Evolutionary conservation across 53 echinoderm and acorn worm genomes (phyloP).

Genomic region (Henricia sp.): DNA sequence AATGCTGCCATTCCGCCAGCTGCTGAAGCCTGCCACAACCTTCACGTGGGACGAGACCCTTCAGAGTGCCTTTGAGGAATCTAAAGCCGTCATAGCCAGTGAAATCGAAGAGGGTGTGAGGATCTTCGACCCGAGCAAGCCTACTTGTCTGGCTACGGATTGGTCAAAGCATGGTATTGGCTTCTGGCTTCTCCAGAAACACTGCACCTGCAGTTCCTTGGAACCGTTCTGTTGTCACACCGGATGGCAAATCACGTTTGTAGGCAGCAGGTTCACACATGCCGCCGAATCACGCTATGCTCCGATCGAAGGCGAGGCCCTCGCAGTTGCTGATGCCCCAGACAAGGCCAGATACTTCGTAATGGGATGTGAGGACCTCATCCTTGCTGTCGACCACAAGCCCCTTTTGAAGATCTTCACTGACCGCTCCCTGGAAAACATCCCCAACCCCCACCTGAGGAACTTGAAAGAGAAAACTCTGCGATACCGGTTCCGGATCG

Average conservation of each 20-base stretch:
- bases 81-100: conserved; percentile 34
- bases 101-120: too few relatives aligned
- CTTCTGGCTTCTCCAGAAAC: background rate
- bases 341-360: conserved; percentile 59
- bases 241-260: conserved; percentile 12
- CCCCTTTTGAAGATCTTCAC: conserved; percentile 44
- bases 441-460: background rate
- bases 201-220: background rate
- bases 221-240: conserved; percentile 1
- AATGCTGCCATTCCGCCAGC: conserved; percentile 61
- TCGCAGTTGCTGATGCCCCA: conserved; percentile 51
- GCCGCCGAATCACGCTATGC: conserved; percentile 48
- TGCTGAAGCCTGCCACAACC: conserved; percentile 34
- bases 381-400: conserved; percentile 64
- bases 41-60: conserved; percentile 46
- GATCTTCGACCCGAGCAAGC: background rate
- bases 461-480: too few relatives aligned
- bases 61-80: conserved; percentile 27
- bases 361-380: conserved; percentile 51
- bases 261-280: conserved; percentile 32
- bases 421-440: background rate
- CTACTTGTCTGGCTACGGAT: background rate
- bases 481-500: too few relatives aligned
- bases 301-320: conserved; percentile 55
- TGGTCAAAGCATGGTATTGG: background rate